Evolutionary conservation across 2,797 vertebrate genomes (phyloP).

Genomic region (Phoeniculus purpureus): DNA sequence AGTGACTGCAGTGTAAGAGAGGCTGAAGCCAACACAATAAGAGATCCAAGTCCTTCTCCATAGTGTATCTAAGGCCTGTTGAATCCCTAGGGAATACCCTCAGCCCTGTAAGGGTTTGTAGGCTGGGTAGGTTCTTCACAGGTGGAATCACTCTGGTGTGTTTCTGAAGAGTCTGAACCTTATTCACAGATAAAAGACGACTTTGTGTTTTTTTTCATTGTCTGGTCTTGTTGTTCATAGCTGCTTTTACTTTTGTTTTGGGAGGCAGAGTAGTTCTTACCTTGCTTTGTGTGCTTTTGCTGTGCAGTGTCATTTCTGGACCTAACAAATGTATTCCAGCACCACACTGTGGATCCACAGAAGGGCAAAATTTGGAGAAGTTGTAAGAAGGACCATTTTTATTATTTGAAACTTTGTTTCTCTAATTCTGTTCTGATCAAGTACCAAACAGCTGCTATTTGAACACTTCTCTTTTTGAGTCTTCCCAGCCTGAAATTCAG

Average conservation of each 20-base stretch:
- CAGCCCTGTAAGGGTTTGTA: background rate
- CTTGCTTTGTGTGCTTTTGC: background rate
- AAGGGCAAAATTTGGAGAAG: background rate
- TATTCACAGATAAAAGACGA: background rate
- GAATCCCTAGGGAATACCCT: background rate
- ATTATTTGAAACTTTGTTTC: background rate
- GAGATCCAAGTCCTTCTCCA: background rate
- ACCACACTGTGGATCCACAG: background rate
- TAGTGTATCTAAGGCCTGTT: background rate
- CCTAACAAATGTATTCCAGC: background rate
- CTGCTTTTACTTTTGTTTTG: background rate
- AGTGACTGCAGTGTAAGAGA: background rate
- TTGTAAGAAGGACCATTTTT: background rate
- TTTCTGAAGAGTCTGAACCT: background rate
- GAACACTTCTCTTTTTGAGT: background rate
- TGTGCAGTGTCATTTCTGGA: background rate
- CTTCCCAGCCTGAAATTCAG: background rate
- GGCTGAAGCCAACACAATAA: background rate
- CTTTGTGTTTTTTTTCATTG: background rate
- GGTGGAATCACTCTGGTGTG: background rate
- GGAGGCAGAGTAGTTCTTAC: background rate
- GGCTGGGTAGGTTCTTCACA: background rate
- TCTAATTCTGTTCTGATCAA: background rate
- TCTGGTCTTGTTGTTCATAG: background rate
- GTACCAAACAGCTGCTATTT: background rate